phyloP scores from a whole-genome alignment of 2,113 vertebrate genomes.

The Triplophysa tibetana region DNA sequence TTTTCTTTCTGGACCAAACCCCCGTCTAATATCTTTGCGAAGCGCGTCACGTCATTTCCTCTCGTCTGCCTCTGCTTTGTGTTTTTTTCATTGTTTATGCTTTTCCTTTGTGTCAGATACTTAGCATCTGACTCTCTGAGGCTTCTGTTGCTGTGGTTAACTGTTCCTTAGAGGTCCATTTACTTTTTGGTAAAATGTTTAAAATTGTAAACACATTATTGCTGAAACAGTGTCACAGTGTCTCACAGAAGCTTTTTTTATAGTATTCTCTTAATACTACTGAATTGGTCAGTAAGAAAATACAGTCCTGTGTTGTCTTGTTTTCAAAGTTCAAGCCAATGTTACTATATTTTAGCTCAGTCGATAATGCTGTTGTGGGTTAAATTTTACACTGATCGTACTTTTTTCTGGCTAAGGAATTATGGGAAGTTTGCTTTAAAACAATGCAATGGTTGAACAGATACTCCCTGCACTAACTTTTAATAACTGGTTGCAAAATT shows the following conservation, averaged over 20 bases:
- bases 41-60: conserved; percentile 21
- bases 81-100: conserved; percentile 29
- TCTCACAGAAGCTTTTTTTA: background rate
- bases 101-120: conserved; percentile 4
- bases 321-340: too few relatives aligned
- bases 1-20: conserved; percentile 13
- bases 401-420: too few relatives aligned
- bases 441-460: too few relatives aligned
- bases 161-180: background rate
- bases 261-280: background rate
- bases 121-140: background rate
- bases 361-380: too few relatives aligned
- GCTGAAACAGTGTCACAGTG: background rate
- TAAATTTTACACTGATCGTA: too few relatives aligned
- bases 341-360: too few relatives aligned
- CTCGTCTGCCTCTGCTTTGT: background rate
- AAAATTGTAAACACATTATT: background rate
- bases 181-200: background rate
- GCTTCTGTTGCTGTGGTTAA: background rate
- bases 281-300: background rate
- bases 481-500: too few relatives aligned
- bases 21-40: conserved; percentile 22
- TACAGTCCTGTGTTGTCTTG: too few relatives aligned
- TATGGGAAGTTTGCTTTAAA: too few relatives aligned
- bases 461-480: too few relatives aligned